These are phyloP conservation scores for Tricholauxania praeusta DNA, from an alignment of 2,888 invertebrate species.

Conservation along the genomic window DNA sequence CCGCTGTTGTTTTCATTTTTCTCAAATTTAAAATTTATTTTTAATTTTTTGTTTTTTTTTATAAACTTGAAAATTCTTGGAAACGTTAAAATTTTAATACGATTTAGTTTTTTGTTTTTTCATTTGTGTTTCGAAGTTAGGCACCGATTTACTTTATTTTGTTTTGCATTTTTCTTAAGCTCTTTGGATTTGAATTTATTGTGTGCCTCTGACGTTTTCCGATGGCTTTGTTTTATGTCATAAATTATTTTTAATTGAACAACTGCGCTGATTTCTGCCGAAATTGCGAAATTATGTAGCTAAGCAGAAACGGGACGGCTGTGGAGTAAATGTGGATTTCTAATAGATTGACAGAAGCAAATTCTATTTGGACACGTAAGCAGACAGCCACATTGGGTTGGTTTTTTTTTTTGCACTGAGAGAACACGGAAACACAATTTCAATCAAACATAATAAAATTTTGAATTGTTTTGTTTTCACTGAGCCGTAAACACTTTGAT, in stretches of 20 bases:
- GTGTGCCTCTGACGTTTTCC: neutral
- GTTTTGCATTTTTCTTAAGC: slow-evolving; percentile 4
- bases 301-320: neutral
- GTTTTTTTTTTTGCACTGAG: too few species aligned
- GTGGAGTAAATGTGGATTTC: neutral
- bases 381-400: too few species aligned
- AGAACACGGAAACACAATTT: too few species aligned
- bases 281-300: neutral
- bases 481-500: too few species aligned
- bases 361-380: neutral
- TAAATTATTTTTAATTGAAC: slow-evolving; percentile 36
- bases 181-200: neutral
- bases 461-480: too few species aligned
- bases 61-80: slow-evolving; percentile 45
- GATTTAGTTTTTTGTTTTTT: slow-evolving; percentile 24
- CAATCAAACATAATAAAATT: too few species aligned
- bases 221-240: slow-evolving; percentile 11
- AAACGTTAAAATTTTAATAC: slow-evolving; percentile 43
- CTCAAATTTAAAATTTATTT: slow-evolving; percentile 7
- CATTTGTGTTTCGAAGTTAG: neutral
- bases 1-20: neutral
- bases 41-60: slow-evolving; percentile 8
- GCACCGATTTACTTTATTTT: slow-evolving; percentile 9
- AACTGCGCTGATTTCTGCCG: neutral
- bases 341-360: slow-evolving; percentile 3